These are phyloP conservation scores for Stramonita haemastoma DNA, from an alignment of 2,888 invertebrate genomes.

Conservation along the genomic window DNA sequence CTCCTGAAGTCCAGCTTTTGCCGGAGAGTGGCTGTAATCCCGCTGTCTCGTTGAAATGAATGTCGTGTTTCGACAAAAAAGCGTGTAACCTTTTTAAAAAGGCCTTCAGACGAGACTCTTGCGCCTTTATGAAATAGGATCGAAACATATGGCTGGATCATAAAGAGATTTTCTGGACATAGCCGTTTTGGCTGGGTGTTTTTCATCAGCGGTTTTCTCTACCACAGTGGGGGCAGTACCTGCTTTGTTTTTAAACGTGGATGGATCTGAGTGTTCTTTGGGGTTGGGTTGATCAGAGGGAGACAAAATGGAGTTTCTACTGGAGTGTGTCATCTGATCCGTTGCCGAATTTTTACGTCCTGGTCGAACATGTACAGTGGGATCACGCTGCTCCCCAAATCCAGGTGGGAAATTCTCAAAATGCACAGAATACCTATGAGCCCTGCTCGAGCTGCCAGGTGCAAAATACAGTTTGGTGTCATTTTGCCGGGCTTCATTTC, in stretches of 20 bases:
- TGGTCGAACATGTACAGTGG: too few relatives aligned
- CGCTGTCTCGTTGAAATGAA: conserved; percentile 1
- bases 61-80: neutral
- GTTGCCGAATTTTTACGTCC: too few relatives aligned
- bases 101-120: neutral
- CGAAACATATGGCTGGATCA: neutral
- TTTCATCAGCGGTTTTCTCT: too few relatives aligned
- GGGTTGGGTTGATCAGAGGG: too few relatives aligned
- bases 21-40: neutral
- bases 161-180: neutral
- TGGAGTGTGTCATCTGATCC: too few relatives aligned
- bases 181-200: neutral
- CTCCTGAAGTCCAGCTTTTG: neutral
- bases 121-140: neutral
- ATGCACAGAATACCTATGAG: neutral
- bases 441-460: neutral
- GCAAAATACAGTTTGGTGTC: neutral
- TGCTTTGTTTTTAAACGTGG: too few relatives aligned
- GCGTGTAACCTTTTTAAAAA: neutral
- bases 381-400: neutral
- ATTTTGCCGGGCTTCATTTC: neutral
- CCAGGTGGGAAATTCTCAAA: neutral
- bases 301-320: too few relatives aligned
- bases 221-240: too few relatives aligned
- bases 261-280: neutral